Conservation (phyloP, 1,140 invertebrate species). For the Leptopilina clavipes region DNA sequence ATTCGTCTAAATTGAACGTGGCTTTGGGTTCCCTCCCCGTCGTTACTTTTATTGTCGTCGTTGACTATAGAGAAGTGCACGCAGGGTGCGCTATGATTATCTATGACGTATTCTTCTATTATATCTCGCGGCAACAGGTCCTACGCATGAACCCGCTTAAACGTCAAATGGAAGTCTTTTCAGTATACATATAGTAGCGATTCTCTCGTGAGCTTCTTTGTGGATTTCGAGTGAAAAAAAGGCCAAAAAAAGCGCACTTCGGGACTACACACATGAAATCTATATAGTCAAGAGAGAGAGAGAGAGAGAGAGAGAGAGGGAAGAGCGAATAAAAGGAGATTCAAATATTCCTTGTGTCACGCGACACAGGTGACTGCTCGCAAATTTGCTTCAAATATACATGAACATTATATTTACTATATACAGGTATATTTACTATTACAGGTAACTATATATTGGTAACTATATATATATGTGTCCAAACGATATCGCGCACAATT, state of each 20-base stretch:
- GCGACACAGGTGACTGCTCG: constrained; percentile 43
- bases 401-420: too few species aligned
- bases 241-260: constrained; percentile 30
- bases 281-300: constrained; percentile 49
- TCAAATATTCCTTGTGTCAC: constrained; percentile 45
- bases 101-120: constrained; percentile 68
- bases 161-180: constrained; percentile 59
- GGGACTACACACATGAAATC: constrained; percentile 38
- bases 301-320: too few species aligned
- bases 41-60: constrained; percentile 57
- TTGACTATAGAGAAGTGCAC: constrained; percentile 50
- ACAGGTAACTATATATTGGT: background rate
- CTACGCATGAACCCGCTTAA: constrained; percentile 63
- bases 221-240: constrained; percentile 52
- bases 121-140: constrained; percentile 67
- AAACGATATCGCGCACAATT: background rate
- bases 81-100: constrained; percentile 65
- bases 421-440: background rate
- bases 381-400: constrained; percentile 38
- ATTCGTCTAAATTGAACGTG: constrained; percentile 57
- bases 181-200: constrained; percentile 31
- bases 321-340: constrained; percentile 43
- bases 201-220: constrained; percentile 52
- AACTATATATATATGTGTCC: background rate
- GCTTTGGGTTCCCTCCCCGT: constrained; percentile 48